These are phyloP conservation scores for Sipha flava DNA, from an alignment of 1,140 invertebrate genomes.

Conservation along the genomic window DNA sequence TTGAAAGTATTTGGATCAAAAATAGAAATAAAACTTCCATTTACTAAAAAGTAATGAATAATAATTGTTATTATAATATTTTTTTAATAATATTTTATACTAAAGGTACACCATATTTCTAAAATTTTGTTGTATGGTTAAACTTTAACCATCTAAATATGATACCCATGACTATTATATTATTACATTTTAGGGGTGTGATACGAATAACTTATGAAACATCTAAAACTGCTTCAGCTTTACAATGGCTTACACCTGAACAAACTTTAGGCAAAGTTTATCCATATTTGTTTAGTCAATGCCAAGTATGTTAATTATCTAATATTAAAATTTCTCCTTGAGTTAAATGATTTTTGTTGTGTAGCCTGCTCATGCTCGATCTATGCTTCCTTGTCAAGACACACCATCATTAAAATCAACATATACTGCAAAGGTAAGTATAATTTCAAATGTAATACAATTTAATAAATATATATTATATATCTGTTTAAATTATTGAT, in stretches of 20 bases:
- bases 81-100: conserved; percentile 29
- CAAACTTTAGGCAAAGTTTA: conserved; percentile 80
- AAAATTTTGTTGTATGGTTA: no score
- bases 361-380: conserved; percentile 79
- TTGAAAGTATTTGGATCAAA: conserved; percentile 36
- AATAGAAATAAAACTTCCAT: conserved; percentile 34
- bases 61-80: background rate
- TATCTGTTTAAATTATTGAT: no score
- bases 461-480: background rate
- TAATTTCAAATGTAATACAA: conserved; percentile 37
- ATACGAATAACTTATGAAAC: conserved; percentile 54
- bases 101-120: no score
- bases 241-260: conserved; percentile 80
- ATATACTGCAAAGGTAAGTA: conserved; percentile 59
- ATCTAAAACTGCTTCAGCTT: conserved; percentile 61
- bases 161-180: conserved; percentile 51
- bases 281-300: conserved; percentile 89
- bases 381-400: conserved; percentile 88
- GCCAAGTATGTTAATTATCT: conserved; percentile 54
- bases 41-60: background rate
- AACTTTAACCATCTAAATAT: no score
- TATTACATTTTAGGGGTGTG: conserved; percentile 49
- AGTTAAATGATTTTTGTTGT: conserved; percentile 38
- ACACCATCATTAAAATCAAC: conserved; percentile 83
- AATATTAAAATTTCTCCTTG: background rate